Evolutionary conservation across 2,797 vertebrate species (phyloP), one percentile per base, ranked within the genome.

Genomic region (Triplophysa yarkandensis): DNA sequence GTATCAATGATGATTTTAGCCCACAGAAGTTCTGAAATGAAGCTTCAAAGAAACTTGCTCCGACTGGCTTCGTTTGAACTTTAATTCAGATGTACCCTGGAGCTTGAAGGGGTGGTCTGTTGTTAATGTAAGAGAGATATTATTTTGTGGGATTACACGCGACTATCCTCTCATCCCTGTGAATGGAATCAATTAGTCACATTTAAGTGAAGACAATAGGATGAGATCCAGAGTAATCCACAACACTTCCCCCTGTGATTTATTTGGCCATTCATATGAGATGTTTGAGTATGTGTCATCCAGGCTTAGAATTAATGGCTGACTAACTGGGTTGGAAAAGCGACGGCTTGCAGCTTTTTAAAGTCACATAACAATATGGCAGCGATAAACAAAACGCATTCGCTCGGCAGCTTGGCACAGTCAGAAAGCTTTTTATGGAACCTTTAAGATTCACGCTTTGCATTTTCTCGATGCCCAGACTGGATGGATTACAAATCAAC

Each of bases 401-500:
- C 64, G 36, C 46, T 23, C 52, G 54, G 55, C 14, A 13, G 71
- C 70, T 65, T 76, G 68, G 61, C 60, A 67, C 11, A 44, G 58
- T 44, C 23, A 6, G 44, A 69, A 57, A 23, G 75, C 61, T 71
- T 71, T 71, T 36, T 66, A 62, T 65, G 76, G 77, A 85, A 84
- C 83, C 82, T 83, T 71, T 84, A 82, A 85, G 82, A 82, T 67
- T 64, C 68, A 28, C 83, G 84, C 72, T 77, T 57, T 80, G 76
- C 61, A 75, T 79, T 86, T 78, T 65, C 80, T 79, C 68, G 68
- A 76, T 77, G 88, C 85, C 89, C 83, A 87, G 83, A 82, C 82
- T n/a, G 70, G 77, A 71, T 77, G 89, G 88, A 91, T 91, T 91
- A 88, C 85, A 83, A 84, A 78, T 83, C 67, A 50, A 69, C 82